Evolutionary conservation across 2,888 invertebrate species (phyloP).

Genomic region (Podabrus alpinus): DNA sequence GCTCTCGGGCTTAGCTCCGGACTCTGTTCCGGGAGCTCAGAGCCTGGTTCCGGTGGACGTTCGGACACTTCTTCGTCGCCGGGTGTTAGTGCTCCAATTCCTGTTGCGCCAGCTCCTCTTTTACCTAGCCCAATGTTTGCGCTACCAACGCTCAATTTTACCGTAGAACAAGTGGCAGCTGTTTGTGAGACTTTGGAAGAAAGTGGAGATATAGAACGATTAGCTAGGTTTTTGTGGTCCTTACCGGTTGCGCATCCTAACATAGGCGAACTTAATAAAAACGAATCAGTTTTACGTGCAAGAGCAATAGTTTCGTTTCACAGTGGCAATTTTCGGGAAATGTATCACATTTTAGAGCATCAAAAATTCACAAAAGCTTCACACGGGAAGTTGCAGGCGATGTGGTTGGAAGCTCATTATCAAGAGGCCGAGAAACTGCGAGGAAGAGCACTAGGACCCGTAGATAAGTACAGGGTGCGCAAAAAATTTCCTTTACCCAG

Average conservation of each 20-base stretch:
- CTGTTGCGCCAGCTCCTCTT: slow-evolving; percentile 53
- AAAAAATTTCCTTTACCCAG: slow-evolving; percentile 92
- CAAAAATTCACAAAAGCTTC: slow-evolving; percentile 89
- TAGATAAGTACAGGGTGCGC: slow-evolving; percentile 89
- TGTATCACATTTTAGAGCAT: slow-evolving; percentile 87
- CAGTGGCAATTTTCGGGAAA: slow-evolving; percentile 85
- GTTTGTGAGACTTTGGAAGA: slow-evolving; percentile 96
- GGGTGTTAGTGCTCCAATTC: slow-evolving; percentile 56
- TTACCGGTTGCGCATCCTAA: slow-evolving; percentile 90
- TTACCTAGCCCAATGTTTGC: slow-evolving; percentile 81
- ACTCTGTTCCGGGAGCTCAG: slow-evolving; percentile 56
- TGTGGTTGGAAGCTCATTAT: slow-evolving; percentile 95
- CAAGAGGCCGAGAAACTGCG: slow-evolving; percentile 90
- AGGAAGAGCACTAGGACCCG: slow-evolving; percentile 88
- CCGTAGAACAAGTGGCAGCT: slow-evolving; percentile 84
- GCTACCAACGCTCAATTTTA: slow-evolving; percentile 82
- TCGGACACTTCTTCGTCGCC: slow-evolving; percentile 56
- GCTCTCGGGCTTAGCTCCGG: slow-evolving; percentile 61
- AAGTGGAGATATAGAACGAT: slow-evolving; percentile 86
- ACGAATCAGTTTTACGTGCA: slow-evolving; percentile 85
- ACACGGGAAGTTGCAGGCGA: slow-evolving; percentile 85
- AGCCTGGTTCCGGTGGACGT: slow-evolving; percentile 56
- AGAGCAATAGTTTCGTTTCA: slow-evolving; percentile 89
- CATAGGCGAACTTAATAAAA: slow-evolving; percentile 79
- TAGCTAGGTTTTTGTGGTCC: slow-evolving; percentile 88